Conservation (phyloP, 53 echinoderm and acorn worm species). For the Stichopus horrens region DNA sequence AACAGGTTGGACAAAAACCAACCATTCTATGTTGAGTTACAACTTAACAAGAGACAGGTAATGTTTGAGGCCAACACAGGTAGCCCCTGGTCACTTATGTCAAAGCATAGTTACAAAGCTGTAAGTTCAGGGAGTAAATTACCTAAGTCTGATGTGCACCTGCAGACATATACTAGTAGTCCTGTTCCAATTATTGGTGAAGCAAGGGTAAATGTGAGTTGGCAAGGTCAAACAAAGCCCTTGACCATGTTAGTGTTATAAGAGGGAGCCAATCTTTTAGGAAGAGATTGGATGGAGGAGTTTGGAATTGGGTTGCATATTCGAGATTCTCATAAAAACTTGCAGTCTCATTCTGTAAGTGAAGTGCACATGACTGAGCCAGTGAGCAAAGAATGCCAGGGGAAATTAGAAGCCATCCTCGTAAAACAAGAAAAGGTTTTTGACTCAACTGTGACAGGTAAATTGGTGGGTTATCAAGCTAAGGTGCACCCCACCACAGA, state of each 20-base stretch:
- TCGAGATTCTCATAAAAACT: no score
- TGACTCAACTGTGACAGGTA: slow-evolving; percentile 21
- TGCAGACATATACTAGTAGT: background rate
- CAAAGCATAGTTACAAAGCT: slow-evolving; percentile 21
- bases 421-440: slow-evolving; percentile 14
- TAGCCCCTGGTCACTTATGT: slow-evolving; percentile 39
- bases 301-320: background rate
- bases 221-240: slow-evolving; percentile 6
- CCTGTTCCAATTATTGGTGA: slow-evolving; percentile 44
- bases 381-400: background rate
- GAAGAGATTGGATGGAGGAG: slow-evolving; percentile 55
- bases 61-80: slow-evolving; percentile 53
- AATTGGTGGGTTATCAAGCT: slow-evolving; percentile 50
- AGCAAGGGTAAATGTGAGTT: slow-evolving; percentile 39
- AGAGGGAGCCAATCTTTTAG: slow-evolving; percentile 45
- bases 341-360: background rate
- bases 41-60: background rate
- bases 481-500: slow-evolving; percentile 53
- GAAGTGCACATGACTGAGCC: background rate
- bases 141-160: background rate
- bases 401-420: background rate
- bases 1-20: background rate
- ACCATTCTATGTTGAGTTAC: background rate
- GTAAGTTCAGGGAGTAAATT: background rate
- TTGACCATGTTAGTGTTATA: slow-evolving; percentile 43